Evolutionary conservation across 2,113 vertebrate genomes (phyloP), one percentile per base, ranked within the genome.

Genomic region (Apeltes quadracus): DNA sequence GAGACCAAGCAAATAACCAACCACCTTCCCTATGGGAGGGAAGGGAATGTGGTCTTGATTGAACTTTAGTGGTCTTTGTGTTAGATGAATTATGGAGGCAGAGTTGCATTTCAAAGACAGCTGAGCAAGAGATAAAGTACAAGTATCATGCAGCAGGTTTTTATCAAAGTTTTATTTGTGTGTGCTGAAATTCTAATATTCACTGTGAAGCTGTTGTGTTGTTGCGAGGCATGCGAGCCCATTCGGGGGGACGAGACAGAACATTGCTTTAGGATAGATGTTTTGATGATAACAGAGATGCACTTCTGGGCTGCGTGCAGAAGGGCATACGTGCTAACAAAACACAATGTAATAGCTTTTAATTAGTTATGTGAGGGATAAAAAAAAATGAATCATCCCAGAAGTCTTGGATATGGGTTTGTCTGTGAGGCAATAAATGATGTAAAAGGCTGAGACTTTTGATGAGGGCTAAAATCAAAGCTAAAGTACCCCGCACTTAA

Each of bases 121-220:
- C 48, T 65, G 76, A 80, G 76, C 48, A 36, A 34, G 41, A 72
- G 62, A 79, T 79, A 53, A 81, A 78, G 59, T 69, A 59, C 61
- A 72, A 72, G 41, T 65, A 72, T 46, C 75, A 73, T 51, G 64
- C 7, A 12, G 46, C 59, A 46, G 56, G 63, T 39, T 76, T 74
- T 84, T 82, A 84, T 87, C 75, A 87, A 84, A 84, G 69, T 74
- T 84, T 75, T 80, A 84, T 80, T 84, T 80, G 79, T 80, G 57
- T 75, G 61, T 56, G 41, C 46, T 1, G 8, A 64, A 69, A 68
- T 44, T 43, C 57, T 72, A 48, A 61, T 65, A 81, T 83, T 81
- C 67, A 63, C 74, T 83, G 58, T 74, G 76, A 80, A 83, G 69
- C 54, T 1, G 48, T n/a, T 72, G 44, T 84, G 73, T 70, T 73